Conservation (phyloP, 2,888 invertebrate species). For the Nezara viridula region DNA sequence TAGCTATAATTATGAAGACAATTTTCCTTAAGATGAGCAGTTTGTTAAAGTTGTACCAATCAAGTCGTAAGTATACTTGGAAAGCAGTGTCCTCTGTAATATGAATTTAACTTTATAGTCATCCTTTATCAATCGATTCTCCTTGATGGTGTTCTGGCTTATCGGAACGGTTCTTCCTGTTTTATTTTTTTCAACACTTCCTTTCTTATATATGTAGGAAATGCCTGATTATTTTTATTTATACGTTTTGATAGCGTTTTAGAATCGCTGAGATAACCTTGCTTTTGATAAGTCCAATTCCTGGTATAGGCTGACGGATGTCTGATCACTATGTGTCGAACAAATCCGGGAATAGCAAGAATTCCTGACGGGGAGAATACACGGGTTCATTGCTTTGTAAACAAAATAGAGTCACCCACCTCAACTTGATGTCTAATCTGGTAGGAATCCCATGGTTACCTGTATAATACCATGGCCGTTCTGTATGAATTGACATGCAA, state of each 20-base stretch:
- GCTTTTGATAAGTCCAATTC: background rate
- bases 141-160: background rate
- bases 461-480: background rate
- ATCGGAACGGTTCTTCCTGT: background rate
- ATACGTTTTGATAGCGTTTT: background rate
- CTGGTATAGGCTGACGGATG: background rate
- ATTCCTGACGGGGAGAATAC: background rate
- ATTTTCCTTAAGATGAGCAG: no score
- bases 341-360: background rate
- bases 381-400: background rate
- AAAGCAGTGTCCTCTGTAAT: no score
- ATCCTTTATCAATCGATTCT: background rate
- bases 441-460: background rate
- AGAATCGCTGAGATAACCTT: background rate
- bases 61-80: no score
- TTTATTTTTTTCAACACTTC: background rate
- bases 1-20: no score
- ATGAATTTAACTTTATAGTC: background rate
- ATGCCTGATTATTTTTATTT: background rate
- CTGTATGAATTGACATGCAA: background rate
- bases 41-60: no score
- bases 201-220: background rate
- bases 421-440: background rate
- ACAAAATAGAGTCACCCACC: slow-evolving; percentile 3
- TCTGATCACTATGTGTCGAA: background rate